phyloP scores from a whole-genome alignment of 2,888 invertebrate genomes.

The Ormyrus nitidulus region DNA sequence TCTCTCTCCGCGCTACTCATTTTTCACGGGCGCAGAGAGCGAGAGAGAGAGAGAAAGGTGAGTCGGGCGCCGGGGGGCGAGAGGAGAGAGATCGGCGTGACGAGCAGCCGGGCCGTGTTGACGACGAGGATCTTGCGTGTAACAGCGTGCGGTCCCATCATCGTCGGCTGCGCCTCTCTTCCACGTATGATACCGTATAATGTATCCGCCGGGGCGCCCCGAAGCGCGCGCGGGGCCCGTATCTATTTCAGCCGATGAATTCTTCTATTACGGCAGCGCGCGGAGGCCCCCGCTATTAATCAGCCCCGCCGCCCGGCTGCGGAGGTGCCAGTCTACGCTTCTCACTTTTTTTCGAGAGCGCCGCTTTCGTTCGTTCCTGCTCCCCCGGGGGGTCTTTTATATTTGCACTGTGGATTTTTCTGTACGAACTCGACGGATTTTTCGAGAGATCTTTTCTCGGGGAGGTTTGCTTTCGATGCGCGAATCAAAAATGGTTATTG shows the following conservation, averaged over 20 bases:
- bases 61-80: neutral
- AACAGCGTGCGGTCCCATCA: constrained; percentile 66
- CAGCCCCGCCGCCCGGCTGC: neutral
- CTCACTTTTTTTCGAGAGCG: neutral
- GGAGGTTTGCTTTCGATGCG: neutral
- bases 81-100: neutral
- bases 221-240: neutral
- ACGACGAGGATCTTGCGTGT: constrained; percentile 69
- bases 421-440: neutral
- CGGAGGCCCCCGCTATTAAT: constrained; percentile 38
- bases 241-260: constrained; percentile 31
- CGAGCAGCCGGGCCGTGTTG: neutral
- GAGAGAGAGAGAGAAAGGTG: too few relatives aligned
- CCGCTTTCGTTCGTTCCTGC: neutral
- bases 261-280: constrained; percentile 28
- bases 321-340: neutral
- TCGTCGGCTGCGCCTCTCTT: too few relatives aligned
- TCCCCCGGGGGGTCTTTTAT: neutral
- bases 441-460: neutral
- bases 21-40: too few relatives aligned
- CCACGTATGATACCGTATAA: too few relatives aligned
- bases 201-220: too few relatives aligned
- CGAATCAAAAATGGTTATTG: too few relatives aligned
- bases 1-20: too few relatives aligned
- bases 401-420: neutral